Evolutionary conservation across 1,140 invertebrate species (phyloP).

Genomic region (Caenorhabditis brenneri): DNA sequence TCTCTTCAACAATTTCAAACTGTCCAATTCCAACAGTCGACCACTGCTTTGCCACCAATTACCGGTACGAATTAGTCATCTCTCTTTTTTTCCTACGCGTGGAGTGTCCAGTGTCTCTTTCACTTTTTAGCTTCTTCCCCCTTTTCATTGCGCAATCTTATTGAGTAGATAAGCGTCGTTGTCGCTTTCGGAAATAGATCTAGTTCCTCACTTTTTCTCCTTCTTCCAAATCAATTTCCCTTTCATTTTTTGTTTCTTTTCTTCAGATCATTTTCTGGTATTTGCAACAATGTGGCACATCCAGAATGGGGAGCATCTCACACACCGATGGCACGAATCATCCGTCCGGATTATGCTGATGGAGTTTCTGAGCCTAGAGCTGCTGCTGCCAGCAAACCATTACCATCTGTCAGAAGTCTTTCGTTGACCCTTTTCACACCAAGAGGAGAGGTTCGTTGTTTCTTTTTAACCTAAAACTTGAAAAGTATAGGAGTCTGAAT

Average conservation of each 20-base stretch:
- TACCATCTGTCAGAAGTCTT: conserved; percentile 51
- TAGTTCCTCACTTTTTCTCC: not conserved
- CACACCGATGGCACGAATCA: conserved; percentile 79
- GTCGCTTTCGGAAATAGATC: conserved; percentile 22
- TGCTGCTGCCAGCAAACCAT: conserved; percentile 38
- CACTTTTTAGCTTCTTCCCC: not conserved
- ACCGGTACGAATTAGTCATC: conserved; percentile 40
- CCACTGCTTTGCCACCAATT: conserved; percentile 49
- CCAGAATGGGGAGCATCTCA: conserved; percentile 83
- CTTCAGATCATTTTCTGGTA: conserved; percentile 80
- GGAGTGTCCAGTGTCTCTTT: not conserved
- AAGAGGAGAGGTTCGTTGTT: not conserved
- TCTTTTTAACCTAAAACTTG: too few relatives aligned
- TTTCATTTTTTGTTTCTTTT: conserved; percentile 57
- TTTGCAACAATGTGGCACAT: conserved; percentile 90
- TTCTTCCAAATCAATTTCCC: not conserved
- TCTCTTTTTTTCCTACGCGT: not conserved
- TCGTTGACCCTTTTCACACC: conserved; percentile 52
- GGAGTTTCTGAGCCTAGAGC: conserved; percentile 67
- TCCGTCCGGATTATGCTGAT: conserved; percentile 82
- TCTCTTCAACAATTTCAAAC: conserved; percentile 44
- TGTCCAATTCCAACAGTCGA: conserved; percentile 48
- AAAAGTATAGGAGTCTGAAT: too few relatives aligned
- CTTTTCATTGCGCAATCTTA: conserved; percentile 28
- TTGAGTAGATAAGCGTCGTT: conserved; percentile 12